phyloP scores from a whole-genome alignment of 2,797 vertebrate genomes.

The Pitangus sulphuratus region DNA sequence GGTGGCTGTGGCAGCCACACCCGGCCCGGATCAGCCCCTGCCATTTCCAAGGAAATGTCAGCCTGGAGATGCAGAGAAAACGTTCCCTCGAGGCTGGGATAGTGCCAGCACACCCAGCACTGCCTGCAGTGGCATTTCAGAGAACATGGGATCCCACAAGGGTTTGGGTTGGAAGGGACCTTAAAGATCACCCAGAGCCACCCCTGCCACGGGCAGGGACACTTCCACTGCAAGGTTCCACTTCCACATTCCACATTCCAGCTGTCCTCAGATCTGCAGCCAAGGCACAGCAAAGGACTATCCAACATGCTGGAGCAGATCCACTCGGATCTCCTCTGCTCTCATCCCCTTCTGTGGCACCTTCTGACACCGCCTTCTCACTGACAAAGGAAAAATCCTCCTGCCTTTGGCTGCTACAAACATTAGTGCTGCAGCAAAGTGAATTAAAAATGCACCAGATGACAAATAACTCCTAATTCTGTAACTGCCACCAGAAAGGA shows the following conservation, averaged over 20 bases:
- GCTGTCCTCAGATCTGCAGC: neutral
- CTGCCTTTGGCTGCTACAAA: neutral
- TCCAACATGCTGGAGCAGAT: neutral
- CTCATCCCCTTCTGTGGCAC: neutral
- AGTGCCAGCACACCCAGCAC: neutral
- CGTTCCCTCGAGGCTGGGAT: neutral
- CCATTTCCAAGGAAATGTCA: neutral
- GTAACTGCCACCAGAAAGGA: neutral
- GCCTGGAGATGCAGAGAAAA: neutral
- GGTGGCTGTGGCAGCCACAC: neutral
- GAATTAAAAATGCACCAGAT: neutral
- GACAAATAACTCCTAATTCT: neutral
- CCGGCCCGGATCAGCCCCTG: neutral
- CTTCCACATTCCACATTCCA: neutral
- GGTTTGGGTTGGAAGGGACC: rapidly evolving
- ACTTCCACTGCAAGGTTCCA: neutral
- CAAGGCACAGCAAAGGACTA: neutral
- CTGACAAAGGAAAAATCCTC: neutral
- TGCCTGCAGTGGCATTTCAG: neutral
- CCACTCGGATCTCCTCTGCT: neutral
- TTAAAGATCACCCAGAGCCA: neutral
- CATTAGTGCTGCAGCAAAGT: neutral
- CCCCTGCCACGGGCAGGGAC: neutral
- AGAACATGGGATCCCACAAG: rapidly evolving
- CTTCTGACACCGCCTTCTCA: neutral